These are phyloP conservation scores for Diplosoma virens DNA, from an alignment of 23 tunicate species.

Conservation along the genomic window DNA sequence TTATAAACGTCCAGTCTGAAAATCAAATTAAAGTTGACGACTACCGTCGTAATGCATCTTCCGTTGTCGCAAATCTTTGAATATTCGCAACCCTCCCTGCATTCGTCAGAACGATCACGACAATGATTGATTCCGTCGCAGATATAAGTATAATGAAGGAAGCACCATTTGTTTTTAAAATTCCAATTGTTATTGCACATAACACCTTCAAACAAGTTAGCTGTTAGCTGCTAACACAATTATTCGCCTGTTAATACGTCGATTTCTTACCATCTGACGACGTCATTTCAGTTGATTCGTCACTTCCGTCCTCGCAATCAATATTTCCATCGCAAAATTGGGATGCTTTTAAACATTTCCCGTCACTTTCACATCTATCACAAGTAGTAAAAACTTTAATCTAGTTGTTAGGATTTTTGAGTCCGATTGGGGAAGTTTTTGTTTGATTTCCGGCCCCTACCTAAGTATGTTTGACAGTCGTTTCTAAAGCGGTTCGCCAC, in stretches of 20 bases:
- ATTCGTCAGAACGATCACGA: slow-evolving; percentile 62
- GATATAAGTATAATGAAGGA: slow-evolving; percentile 27
- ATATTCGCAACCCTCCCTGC: slow-evolving; percentile 11
- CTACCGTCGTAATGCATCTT: slow-evolving; percentile 49
- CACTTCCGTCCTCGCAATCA: slow-evolving; percentile 73
- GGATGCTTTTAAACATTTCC: slow-evolving; percentile 49
- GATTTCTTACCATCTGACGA: background rate
- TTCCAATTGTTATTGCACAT: slow-evolving; percentile 81
- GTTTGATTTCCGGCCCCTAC: too few relatives aligned
- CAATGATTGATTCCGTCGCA: slow-evolving; percentile 87
- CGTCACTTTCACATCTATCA: slow-evolving; percentile 31
- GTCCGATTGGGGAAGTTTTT: too few relatives aligned
- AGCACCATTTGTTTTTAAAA: slow-evolving; percentile 20
- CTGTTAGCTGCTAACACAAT: background rate
- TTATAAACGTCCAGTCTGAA: background rate
- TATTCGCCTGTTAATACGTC: background rate
- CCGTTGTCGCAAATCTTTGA: slow-evolving; percentile 59
- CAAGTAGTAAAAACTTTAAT: background rate
- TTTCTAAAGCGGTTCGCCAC: too few relatives aligned
- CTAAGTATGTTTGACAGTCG: too few relatives aligned
- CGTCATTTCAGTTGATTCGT: slow-evolving; percentile 22
- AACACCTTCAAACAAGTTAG: slow-evolving; percentile 38
- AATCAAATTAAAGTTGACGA: background rate
- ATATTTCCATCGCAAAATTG: slow-evolving; percentile 61
- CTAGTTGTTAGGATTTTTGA: background rate